These are phyloP conservation scores for Solenopsis invicta DNA, from an alignment of 1,140 invertebrate genomes.

Conservation along the genomic window DNA sequence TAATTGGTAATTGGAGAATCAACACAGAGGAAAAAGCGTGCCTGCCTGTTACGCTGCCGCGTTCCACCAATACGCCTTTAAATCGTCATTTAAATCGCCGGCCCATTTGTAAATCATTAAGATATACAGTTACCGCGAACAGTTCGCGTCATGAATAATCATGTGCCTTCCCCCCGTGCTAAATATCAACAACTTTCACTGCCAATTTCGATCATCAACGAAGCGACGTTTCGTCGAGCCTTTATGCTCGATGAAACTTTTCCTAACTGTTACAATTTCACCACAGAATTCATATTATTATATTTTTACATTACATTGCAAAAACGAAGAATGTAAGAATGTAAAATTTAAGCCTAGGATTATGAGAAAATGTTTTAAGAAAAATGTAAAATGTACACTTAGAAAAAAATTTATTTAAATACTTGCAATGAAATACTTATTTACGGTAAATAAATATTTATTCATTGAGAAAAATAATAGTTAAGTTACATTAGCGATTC, in stretches of 20 bases:
- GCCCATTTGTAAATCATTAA: constrained; percentile 65
- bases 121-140: constrained; percentile 55
- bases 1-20: constrained; percentile 4
- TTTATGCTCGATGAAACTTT: not conserved
- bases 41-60: not conserved
- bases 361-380: no score
- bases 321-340: no score
- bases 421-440: no score
- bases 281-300: not conserved
- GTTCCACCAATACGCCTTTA: constrained; percentile 24
- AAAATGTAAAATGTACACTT: no score
- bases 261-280: not conserved
- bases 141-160: constrained; percentile 62
- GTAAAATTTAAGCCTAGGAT: no score
- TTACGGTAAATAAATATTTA: no score
- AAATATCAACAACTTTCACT: constrained; percentile 74
- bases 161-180: not conserved
- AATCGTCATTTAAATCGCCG: constrained; percentile 43
- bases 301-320: not conserved
- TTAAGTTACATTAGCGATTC: no score
- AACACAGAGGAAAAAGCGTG: not conserved
- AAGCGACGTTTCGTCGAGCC: constrained; percentile 18
- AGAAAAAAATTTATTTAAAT: no score
- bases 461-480: no score
- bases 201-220: constrained; percentile 57